Percentiles rank a stretch among this genome's conserved stretches.
These are phyloP conservation scores for Lampris incognitus DNA, from an alignment of 2,113 vertebrate species.

Conservation along the genomic window DNA sequence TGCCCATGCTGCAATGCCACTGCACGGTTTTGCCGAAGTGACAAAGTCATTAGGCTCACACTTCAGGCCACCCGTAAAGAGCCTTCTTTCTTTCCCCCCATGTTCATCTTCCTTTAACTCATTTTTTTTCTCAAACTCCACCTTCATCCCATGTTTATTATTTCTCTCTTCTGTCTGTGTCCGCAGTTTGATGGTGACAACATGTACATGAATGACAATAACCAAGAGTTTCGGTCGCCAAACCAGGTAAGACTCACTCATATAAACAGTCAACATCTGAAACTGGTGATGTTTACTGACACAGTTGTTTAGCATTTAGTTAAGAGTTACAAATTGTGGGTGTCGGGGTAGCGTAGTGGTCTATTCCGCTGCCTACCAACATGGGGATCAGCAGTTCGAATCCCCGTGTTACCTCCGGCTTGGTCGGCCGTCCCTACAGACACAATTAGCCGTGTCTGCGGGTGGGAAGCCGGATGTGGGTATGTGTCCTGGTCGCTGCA, in stretches of 20 bases:
- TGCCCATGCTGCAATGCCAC: conserved; percentile 76
- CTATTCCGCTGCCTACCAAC: too few species aligned
- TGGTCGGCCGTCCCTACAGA: too few species aligned
- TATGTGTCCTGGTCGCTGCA: too few species aligned
- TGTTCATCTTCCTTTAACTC: background rate
- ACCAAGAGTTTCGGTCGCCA: conserved; percentile 92
- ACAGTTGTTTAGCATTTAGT: conserved; percentile 27
- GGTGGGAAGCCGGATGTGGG: too few species aligned
- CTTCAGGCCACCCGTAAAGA: conserved; percentile 74
- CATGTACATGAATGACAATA: conserved; percentile 95
- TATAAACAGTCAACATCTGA: conserved; percentile 15
- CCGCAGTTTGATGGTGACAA: conserved; percentile 98
- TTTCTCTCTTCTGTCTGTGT: conserved; percentile 66
- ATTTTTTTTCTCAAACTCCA: conserved; percentile 1
- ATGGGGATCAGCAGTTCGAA: too few species aligned
- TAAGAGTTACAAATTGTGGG: background rate
- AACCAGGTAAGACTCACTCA: conserved; percentile 88
- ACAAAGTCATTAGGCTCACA: conserved; percentile 81
- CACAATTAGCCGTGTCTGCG: too few species aligned
- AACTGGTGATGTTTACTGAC: background rate
- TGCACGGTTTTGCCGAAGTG: conserved; percentile 79
- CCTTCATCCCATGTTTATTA: conserved; percentile 40
- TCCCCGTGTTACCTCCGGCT: too few species aligned
- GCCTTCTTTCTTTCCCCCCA: conserved; percentile 47
- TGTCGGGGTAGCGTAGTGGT: too few species aligned